These are phyloP conservation scores for Drosophila oshimai DNA, from an alignment of 1,140 invertebrate species.

Conservation along the genomic window DNA sequence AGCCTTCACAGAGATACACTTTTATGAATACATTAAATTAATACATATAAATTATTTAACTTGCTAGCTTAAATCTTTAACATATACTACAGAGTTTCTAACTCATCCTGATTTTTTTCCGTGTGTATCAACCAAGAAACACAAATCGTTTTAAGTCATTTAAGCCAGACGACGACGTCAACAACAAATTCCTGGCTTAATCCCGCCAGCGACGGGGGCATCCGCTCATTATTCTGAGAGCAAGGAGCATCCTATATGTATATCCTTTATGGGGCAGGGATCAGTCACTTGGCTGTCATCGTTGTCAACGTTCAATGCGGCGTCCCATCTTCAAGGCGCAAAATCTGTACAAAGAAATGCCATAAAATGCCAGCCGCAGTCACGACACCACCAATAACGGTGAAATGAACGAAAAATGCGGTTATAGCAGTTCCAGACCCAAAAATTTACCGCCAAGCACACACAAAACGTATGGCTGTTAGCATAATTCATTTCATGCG, in stretches of 20 bases:
- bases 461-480: constrained; percentile 19
- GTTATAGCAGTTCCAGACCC: constrained; percentile 24
- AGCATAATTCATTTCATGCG: constrained; percentile 41
- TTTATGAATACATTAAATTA: too few relatives aligned
- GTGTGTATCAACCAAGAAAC: not conserved
- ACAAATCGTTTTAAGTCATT: constrained; percentile 12
- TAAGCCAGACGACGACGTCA: constrained; percentile 32
- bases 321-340: constrained; percentile 43
- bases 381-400: constrained; percentile 41
- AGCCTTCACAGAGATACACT: not conserved
- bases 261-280: not conserved
- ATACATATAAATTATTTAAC: not conserved
- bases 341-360: constrained; percentile 55
- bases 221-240: constrained; percentile 43
- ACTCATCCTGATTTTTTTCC: not conserved
- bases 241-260: not conserved
- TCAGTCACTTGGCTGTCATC: constrained; percentile 31
- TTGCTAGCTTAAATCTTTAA: too few relatives aligned
- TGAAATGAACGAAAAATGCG: constrained; percentile 50
- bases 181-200: constrained; percentile 39
- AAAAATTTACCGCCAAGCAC: constrained; percentile 22
- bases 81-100: too few relatives aligned
- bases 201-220: constrained; percentile 2
- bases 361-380: constrained; percentile 46
- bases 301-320: constrained; percentile 25